phyloP scores from a whole-genome alignment of 2,888 invertebrate species.

The Chymomyza fuscimana region DNA sequence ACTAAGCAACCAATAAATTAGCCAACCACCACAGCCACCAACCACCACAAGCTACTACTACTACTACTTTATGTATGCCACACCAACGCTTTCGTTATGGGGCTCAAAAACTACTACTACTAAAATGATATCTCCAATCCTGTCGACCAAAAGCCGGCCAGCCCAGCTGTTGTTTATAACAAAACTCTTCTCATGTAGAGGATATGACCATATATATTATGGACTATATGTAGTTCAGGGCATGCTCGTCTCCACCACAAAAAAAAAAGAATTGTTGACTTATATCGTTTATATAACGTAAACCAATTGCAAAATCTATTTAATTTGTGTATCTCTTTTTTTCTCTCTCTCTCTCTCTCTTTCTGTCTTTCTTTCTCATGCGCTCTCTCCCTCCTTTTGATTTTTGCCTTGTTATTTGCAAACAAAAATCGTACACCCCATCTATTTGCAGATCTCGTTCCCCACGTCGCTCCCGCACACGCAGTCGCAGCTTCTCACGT shows the following conservation, averaged over 20 bases:
- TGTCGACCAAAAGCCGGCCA: conserved; percentile 20
- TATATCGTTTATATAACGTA: conserved; percentile 2
- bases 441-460: conserved; percentile 78
- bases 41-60: conserved; percentile 33
- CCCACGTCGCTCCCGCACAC: conserved; percentile 79
- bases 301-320: conserved; percentile 44
- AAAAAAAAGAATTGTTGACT: conserved; percentile 13
- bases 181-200: neutral
- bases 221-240: neutral
- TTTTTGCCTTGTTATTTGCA: conserved; percentile 3
- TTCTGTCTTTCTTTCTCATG: conserved; percentile 17
- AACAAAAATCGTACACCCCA: conserved; percentile 18
- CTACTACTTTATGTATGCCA: conserved; percentile 36
- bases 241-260: conserved; percentile 15
- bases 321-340: conserved; percentile 56
- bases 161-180: conserved; percentile 1
- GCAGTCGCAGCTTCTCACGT: conserved; percentile 82
- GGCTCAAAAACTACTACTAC: conserved; percentile 34
- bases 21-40: conserved; percentile 33
- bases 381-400: neutral
- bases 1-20: conserved; percentile 40
- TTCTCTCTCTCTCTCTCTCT: conserved; percentile 39
- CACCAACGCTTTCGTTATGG: conserved; percentile 43
- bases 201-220: neutral
- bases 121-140: conserved; percentile 37